A percentile compares a stretch with the other conserved stretches of the same genome.
These are phyloP conservation scores for Pempheris klunzingeri DNA, from an alignment of 2,797 vertebrate species.

Conservation along the genomic window DNA sequence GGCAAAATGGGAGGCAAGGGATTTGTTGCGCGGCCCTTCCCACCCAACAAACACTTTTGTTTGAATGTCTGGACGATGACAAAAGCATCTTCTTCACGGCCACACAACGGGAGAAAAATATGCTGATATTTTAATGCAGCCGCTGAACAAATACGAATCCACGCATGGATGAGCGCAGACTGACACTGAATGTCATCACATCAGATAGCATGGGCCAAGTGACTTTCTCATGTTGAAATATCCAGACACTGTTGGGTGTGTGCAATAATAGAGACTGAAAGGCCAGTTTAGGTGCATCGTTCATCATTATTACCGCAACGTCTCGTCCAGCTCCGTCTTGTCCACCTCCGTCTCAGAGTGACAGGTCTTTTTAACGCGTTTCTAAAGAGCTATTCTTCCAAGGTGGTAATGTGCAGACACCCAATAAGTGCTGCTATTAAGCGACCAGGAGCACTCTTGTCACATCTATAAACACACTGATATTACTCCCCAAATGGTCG, in stretches of 20 bases:
- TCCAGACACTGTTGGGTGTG: conserved; percentile 40
- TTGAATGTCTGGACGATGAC: conserved; percentile 52
- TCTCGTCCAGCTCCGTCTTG: conserved; percentile 39
- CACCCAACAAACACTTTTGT: conserved; percentile 26
- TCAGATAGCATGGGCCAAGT: conserved; percentile 61
- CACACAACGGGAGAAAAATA: conserved; percentile 54
- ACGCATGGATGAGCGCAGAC: conserved; percentile 58
- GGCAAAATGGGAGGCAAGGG: neutral
- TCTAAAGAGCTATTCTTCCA: conserved; percentile 65
- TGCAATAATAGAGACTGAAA: conserved; percentile 52
- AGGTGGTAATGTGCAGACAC: conserved; percentile 63
- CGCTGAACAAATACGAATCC: conserved; percentile 60
- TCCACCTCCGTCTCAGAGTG: conserved; percentile 55
- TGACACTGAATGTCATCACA: conserved; percentile 68
- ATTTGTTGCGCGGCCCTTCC: conserved; percentile 13
- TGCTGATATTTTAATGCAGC: conserved; percentile 65
- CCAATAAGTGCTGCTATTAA: conserved; percentile 67
- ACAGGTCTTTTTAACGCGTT: conserved; percentile 62
- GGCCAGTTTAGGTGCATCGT: conserved; percentile 53
- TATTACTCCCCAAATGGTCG: conserved; percentile 55
- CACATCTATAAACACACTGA: conserved; percentile 66
- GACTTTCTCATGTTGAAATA: conserved; percentile 53
- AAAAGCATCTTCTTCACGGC: conserved; percentile 48
- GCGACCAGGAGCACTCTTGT: conserved; percentile 48
- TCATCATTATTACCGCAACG: conserved; percentile 67